These are phyloP conservation scores for Choristoneura rosaceana DNA, from an alignment of 2,888 invertebrate species.

Conservation along the genomic window DNA sequence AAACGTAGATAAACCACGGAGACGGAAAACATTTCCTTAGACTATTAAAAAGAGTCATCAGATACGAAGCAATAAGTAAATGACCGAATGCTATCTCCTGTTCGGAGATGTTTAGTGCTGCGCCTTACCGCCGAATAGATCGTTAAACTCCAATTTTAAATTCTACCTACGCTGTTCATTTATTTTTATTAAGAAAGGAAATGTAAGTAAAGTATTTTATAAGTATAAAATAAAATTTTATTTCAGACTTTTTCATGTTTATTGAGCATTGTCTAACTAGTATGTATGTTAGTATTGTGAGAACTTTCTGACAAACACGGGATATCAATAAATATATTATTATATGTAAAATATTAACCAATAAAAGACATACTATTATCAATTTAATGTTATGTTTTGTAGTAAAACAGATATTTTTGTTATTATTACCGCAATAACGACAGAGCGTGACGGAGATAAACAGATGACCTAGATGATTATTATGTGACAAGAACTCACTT, in stretches of 20 bases:
- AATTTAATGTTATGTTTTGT: too few relatives aligned
- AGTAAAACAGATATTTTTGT: too few relatives aligned
- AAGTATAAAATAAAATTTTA: too few relatives aligned
- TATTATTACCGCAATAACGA: too few relatives aligned
- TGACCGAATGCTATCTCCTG: slow-evolving; percentile 65
- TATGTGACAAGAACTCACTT: too few relatives aligned
- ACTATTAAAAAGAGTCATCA: slow-evolving; percentile 69
- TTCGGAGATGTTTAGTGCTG: slow-evolving; percentile 26
- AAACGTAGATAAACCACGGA: slow-evolving; percentile 69
- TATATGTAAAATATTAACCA: too few relatives aligned
- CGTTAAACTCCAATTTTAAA: background rate
- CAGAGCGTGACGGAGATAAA: too few relatives aligned
- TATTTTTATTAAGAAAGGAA: slow-evolving; percentile 12
- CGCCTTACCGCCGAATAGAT: background rate
- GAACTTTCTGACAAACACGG: background rate
- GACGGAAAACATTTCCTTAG: slow-evolving; percentile 66
- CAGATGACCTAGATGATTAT: too few relatives aligned
- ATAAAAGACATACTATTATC: too few relatives aligned
- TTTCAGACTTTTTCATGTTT: background rate
- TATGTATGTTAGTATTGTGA: background rate
- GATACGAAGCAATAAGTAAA: slow-evolving; percentile 74
- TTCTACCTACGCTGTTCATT: background rate
- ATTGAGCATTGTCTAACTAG: background rate
- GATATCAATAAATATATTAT: too few relatives aligned
- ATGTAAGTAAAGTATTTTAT: background rate